phyloP scores from a whole-genome alignment of 2,888 invertebrate species.

The Standfussiana lucernea region DNA sequence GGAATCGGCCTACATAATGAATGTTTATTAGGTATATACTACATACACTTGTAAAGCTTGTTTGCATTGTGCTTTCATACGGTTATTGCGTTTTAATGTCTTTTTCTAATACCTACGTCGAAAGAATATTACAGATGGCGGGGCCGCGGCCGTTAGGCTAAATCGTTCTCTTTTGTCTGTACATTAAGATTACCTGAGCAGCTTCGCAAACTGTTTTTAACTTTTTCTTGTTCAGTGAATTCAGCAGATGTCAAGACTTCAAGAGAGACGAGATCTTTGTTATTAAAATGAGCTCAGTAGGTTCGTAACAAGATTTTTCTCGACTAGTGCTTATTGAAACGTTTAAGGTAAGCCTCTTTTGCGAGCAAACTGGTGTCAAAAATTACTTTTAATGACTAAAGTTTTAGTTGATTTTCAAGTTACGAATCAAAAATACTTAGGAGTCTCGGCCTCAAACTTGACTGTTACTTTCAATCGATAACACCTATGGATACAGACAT shows the following conservation, averaged over 20 bases:
- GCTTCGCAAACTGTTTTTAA: constrained; percentile 72
- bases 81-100: constrained; percentile 55
- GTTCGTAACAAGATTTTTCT: constrained; percentile 43
- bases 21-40: constrained; percentile 48
- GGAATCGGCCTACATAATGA: constrained; percentile 44
- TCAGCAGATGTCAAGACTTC: constrained; percentile 70
- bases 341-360: constrained; percentile 35
- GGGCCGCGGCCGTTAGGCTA: constrained; percentile 38
- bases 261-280: constrained; percentile 58
- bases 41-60: constrained; percentile 40
- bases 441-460: not conserved
- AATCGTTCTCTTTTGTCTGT: constrained; percentile 65
- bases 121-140: constrained; percentile 59
- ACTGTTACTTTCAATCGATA: constrained; percentile 9
- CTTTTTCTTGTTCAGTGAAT: constrained; percentile 78
- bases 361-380: constrained; percentile 4
- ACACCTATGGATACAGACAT: not conserved
- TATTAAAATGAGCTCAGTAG: constrained; percentile 59
- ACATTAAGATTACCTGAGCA: constrained; percentile 71
- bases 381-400: constrained; percentile 5
- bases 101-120: constrained; percentile 44
- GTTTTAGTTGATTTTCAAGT: constrained; percentile 6
- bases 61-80: constrained; percentile 42
- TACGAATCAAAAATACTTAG: not conserved
- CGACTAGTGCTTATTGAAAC: constrained; percentile 50